These are phyloP conservation scores for Aphelenchoides avenae DNA, from an alignment of 1,140 invertebrate species.

Conservation along the genomic window DNA sequence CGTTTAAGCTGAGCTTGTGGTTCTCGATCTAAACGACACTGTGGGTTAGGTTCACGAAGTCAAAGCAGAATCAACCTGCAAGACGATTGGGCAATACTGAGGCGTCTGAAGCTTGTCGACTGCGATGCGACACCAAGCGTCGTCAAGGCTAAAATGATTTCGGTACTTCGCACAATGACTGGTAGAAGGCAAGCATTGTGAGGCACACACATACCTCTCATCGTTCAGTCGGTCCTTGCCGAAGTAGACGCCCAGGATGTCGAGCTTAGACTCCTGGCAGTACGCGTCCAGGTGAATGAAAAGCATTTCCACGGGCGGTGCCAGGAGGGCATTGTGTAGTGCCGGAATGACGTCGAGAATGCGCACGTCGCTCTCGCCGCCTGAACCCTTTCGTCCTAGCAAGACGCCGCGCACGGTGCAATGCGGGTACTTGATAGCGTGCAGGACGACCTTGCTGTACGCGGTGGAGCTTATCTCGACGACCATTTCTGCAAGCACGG, in stretches of 20 bases:
- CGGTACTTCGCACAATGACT: background rate
- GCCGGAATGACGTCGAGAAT: constrained; percentile 38
- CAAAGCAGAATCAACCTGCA: constrained; percentile 14
- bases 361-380: background rate
- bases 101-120: constrained; percentile 17
- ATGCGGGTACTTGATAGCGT: constrained; percentile 40
- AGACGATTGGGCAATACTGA: too few species aligned
- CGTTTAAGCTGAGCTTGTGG: constrained; percentile 29
- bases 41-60: background rate
- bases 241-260: constrained; percentile 41
- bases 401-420: constrained; percentile 33
- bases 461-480: constrained; percentile 24
- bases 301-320: constrained; percentile 25
- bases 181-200: background rate
- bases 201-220: constrained; percentile 15
- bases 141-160: constrained; percentile 33
- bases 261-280: constrained; percentile 22
- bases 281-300: constrained; percentile 34
- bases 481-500: constrained; percentile 8
- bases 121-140: constrained; percentile 17
- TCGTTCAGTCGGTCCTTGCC: constrained; percentile 25
- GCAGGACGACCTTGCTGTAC: constrained; percentile 37
- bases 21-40: constrained; percentile 25
- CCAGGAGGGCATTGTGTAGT: constrained; percentile 20
- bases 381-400: constrained; percentile 10